Conservation (phyloP, 2,797 vertebrate species). For the Ibycter americanus region DNA sequence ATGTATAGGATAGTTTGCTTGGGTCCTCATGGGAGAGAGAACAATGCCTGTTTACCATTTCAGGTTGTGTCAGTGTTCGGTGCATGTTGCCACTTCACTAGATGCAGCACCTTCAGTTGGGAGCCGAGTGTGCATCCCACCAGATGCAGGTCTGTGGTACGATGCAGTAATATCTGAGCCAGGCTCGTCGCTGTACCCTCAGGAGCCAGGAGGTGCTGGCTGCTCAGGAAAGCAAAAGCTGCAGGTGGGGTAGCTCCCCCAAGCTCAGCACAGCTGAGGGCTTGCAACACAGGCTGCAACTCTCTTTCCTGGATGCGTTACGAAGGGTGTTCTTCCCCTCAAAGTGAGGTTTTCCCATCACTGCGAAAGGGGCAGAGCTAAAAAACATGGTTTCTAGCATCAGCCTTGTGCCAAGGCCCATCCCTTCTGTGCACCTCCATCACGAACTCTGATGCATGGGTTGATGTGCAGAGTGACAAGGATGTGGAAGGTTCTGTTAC, state of each 20-base stretch:
- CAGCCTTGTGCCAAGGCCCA: neutral
- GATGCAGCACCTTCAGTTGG: neutral
- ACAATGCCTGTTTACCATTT: neutral
- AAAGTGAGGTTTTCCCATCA: neutral
- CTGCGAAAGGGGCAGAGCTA: neutral
- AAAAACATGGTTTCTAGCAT: neutral
- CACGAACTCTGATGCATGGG: neutral
- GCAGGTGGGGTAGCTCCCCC: neutral
- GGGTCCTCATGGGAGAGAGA: neutral
- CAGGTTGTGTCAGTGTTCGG: neutral
- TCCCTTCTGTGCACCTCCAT: neutral
- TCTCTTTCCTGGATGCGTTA: neutral
- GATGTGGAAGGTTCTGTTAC: neutral
- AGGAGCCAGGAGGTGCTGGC: neutral
- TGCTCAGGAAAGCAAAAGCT: neutral
- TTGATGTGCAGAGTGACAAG: neutral
- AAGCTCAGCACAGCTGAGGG: neutral
- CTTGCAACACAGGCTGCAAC: neutral
- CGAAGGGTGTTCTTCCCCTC: neutral
- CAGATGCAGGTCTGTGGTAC: neutral
- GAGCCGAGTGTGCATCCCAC: neutral
- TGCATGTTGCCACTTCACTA: neutral
- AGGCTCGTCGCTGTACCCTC: neutral
- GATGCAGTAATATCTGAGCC: neutral
- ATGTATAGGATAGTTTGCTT: neutral